Conservation (phyloP, 2,797 vertebrate genomes). For the Eleutherodactylus coqui region DNA sequence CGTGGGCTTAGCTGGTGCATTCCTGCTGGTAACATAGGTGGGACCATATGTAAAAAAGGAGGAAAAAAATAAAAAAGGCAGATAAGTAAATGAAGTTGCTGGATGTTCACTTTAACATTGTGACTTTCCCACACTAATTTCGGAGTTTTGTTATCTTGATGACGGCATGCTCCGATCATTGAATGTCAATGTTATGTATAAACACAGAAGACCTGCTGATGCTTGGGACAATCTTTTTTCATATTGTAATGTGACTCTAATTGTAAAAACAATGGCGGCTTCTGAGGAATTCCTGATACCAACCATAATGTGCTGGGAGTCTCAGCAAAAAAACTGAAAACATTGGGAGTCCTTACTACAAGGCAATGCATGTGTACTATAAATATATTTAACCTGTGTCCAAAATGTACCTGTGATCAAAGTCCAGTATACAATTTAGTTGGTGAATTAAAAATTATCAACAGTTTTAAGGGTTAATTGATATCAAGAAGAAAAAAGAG, state of each 20-base stretch:
- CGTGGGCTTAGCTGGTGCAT: slow-evolving; percentile 33
- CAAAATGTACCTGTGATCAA: not conserved
- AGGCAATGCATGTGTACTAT: not conserved
- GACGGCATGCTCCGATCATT: not conserved
- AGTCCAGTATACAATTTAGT: not conserved
- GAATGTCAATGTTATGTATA: too few relatives aligned
- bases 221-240: not conserved
- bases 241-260: slow-evolving; percentile 63
- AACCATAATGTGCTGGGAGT: not conserved
- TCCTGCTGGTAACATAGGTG: not conserved
- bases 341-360: not conserved
- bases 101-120: not conserved
- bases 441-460: not conserved
- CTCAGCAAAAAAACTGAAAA: not conserved
- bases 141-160: slow-evolving; percentile 23
- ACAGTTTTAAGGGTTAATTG: not conserved
- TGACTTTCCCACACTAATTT: not conserved
- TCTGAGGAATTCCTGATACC: not conserved
- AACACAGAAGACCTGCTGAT: slow-evolving; percentile 10
- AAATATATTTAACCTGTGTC: slow-evolving; percentile 11
- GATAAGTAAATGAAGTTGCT: not conserved
- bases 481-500: not conserved
- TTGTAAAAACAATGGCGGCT: slow-evolving; percentile 80
- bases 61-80: not conserved
- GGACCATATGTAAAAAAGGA: not conserved